phyloP scores from a whole-genome alignment of 37 sponge, comb jelly and placozoan species.

The Bolinopsis microptera region DNA sequence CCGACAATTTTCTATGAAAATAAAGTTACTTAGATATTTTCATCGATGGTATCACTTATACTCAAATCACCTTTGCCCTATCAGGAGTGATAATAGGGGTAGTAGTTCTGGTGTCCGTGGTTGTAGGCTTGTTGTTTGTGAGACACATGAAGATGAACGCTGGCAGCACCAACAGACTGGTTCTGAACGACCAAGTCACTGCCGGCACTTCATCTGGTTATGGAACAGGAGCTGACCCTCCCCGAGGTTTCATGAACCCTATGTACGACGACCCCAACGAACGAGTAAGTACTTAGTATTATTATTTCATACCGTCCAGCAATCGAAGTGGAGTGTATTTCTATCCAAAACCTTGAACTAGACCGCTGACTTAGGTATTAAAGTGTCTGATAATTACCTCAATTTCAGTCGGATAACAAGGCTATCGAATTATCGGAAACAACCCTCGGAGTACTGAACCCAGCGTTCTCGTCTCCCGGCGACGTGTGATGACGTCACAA shows the following conservation, averaged over 20 bases:
- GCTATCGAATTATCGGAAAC: constrained; percentile 35
- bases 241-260: constrained; percentile 65
- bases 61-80: neutral
- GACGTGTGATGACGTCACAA: constrained; percentile 66
- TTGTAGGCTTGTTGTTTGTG: neutral
- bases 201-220: neutral
- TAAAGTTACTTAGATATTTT: no score
- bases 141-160: constrained; percentile 2
- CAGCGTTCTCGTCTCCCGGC: neutral
- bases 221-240: constrained; percentile 19
- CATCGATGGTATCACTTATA: no score
- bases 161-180: constrained; percentile 39
- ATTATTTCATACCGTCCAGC: no score
- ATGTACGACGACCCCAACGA: constrained; percentile 64
- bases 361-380: no score
- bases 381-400: no score
- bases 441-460: constrained; percentile 12
- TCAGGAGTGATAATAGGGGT: constrained; percentile 57
- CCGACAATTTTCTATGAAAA: no score
- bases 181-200: constrained; percentile 17
- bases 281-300: constrained; percentile 41
- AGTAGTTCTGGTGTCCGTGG: neutral
- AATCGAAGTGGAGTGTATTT: no score
- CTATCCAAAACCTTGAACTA: no score
- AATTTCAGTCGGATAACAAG: neutral